These are phyloP conservation scores for Lophotriccus pileatus DNA, from an alignment of 2,797 vertebrate genomes.

Conservation along the genomic window DNA sequence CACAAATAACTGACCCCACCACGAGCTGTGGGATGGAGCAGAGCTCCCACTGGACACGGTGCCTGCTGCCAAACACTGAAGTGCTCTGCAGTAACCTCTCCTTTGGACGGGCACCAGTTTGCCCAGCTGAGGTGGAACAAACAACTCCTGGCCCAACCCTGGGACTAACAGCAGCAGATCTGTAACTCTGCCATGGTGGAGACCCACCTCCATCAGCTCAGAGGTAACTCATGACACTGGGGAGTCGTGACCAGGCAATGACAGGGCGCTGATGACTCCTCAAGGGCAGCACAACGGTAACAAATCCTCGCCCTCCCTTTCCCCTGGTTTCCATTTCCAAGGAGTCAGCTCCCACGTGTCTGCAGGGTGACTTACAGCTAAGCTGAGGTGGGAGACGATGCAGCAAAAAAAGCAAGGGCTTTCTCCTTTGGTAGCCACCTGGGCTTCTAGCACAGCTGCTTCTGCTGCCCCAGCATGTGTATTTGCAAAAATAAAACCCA, in stretches of 20 bases:
- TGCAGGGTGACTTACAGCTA: slow-evolving; percentile 50
- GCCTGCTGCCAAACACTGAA: neutral
- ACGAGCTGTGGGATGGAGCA: neutral
- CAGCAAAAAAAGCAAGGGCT: slow-evolving; percentile 15
- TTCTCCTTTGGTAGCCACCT: slow-evolving; percentile 55
- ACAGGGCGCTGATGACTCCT: neutral
- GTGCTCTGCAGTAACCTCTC: neutral
- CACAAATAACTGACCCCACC: neutral
- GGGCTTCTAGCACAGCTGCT: slow-evolving; percentile 52
- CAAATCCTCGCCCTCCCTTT: neutral
- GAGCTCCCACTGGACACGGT: neutral
- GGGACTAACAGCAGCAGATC: neutral
- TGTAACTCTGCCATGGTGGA: neutral
- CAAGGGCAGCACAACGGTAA: slow-evolving; percentile 58
- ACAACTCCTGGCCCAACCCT: neutral
- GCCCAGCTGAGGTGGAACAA: neutral
- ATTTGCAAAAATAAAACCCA: slow-evolving; percentile 53
- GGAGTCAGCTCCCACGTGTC: slow-evolving; percentile 63
- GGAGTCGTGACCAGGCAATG: neutral
- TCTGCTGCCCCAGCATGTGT: slow-evolving; percentile 50
- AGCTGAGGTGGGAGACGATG: neutral
- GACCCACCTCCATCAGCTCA: neutral
- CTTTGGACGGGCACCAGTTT: neutral
- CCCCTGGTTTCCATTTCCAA: slow-evolving; percentile 70
- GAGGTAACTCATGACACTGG: neutral